Percentiles rank a stretch among this genome's conserved stretches.
Evolutionary conservation across 2,797 vertebrate species (phyloP).

Genomic region (Tolypeutes matacus): DNA sequence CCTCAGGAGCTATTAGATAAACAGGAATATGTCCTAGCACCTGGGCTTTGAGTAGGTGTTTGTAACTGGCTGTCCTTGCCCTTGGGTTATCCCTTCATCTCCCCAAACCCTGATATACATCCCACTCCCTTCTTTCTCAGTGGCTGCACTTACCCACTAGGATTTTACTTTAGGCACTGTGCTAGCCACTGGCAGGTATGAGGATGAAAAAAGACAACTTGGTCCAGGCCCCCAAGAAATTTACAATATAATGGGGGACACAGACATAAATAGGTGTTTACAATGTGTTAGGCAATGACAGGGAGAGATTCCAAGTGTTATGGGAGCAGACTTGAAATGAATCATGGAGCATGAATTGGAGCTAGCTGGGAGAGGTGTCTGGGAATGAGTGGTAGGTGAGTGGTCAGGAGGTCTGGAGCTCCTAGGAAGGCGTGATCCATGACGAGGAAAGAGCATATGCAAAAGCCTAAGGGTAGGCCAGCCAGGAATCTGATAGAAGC

Average conservation of each 20-base stretch:
- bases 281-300: not conserved
- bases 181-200: not conserved
- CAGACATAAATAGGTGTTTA: not conserved
- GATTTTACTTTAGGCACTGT: not conserved
- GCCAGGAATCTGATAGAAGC: not conserved
- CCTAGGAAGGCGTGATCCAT: not conserved
- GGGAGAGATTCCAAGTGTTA: not conserved
- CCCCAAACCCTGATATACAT: rapidly evolving
- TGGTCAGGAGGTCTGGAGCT: not conserved
- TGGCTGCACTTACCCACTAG: not conserved
- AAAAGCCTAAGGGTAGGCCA: not conserved
- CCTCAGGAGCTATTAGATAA: not conserved
- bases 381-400: not conserved
- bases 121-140: not conserved
- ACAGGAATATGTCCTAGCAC: not conserved
- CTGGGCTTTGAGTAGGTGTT: not conserved
- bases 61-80: not conserved
- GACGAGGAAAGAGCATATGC: not conserved
- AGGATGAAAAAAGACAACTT: not conserved
- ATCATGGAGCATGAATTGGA: not conserved
- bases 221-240: not conserved
- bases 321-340: not conserved
- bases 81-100: not conserved
- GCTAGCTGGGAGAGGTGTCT: not conserved
- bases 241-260: not conserved